Evolutionary conservation across 2,797 vertebrate genomes (phyloP).

Genomic region (Graptemys geographica): DNA sequence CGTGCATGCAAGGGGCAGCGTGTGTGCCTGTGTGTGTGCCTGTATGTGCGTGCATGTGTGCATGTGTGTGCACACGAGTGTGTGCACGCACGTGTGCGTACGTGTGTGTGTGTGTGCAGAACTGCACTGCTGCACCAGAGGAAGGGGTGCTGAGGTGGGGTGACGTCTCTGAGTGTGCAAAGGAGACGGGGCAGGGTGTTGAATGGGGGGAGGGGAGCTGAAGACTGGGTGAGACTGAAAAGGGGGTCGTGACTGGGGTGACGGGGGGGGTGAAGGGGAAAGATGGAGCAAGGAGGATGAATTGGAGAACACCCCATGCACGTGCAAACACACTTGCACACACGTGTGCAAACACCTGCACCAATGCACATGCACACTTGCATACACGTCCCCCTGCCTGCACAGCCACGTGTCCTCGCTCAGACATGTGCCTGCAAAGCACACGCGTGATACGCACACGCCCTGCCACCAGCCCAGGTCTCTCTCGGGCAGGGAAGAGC

Average conservation of each 20-base stretch:
- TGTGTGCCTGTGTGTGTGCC: no score
- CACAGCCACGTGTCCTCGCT: not conserved
- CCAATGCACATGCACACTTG: no score
- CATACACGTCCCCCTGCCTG: not conserved
- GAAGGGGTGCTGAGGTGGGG: not conserved
- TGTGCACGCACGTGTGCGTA: no score
- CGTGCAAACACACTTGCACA: no score
- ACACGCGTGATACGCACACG: no score
- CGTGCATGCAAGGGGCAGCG: not conserved
- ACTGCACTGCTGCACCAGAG: accelerated
- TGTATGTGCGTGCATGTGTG: no score
- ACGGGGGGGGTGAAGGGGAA: not conserved
- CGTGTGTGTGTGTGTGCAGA: no score
- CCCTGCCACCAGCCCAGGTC: not conserved
- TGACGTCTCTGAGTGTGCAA: not conserved
- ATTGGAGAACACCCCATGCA: not conserved
- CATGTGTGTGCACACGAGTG: no score
- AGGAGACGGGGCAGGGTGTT: not conserved
- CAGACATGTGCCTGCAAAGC: no score
- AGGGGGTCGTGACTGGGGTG: not conserved
- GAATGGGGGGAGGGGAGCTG: not conserved
- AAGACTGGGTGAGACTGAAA: no score
- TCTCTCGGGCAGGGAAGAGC: no score
- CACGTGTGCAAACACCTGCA: no score
- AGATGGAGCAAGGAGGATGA: not conserved